phyloP scores from a whole-genome alignment of 2,888 invertebrate genomes.

The Myathropa florea region DNA sequence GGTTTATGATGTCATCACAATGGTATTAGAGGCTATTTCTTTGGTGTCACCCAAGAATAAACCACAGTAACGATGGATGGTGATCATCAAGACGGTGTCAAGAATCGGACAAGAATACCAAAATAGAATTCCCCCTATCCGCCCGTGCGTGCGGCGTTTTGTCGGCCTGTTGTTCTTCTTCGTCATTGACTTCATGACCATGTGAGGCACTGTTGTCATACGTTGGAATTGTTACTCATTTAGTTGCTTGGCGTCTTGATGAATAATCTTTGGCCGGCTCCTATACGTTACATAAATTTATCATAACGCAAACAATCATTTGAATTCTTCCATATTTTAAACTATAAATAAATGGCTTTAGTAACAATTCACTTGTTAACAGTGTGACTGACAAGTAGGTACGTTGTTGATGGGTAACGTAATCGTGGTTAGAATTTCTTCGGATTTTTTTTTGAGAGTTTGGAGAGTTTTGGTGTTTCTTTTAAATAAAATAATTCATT shows the following conservation, averaged over 20 bases:
- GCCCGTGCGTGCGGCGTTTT: background rate
- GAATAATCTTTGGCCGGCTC: conserved; percentile 31
- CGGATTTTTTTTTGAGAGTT: background rate
- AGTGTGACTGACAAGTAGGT: background rate
- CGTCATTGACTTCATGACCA: background rate
- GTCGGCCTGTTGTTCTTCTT: background rate
- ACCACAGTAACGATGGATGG: conserved; percentile 13
- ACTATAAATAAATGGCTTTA: background rate
- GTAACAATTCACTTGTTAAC: background rate
- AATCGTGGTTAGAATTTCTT: background rate
- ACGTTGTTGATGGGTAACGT: background rate
- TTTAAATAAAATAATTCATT: no score
- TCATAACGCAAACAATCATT: conserved; percentile 38
- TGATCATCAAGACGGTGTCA: conserved; percentile 8
- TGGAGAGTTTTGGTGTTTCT: no score
- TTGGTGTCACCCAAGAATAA: conserved; percentile 52
- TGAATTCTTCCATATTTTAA: conserved; percentile 13
- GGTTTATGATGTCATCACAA: conserved; percentile 57
- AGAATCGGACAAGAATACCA: conserved; percentile 27
- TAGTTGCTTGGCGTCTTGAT: background rate
- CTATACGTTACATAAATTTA: conserved; percentile 34
- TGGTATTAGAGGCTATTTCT: conserved; percentile 39
- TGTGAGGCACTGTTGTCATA: background rate
- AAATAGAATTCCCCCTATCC: background rate
- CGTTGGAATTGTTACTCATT: background rate